These are phyloP conservation scores for Ptyas mucosa DNA, from an alignment of 2,113 vertebrate species.

Conservation along the genomic window DNA sequence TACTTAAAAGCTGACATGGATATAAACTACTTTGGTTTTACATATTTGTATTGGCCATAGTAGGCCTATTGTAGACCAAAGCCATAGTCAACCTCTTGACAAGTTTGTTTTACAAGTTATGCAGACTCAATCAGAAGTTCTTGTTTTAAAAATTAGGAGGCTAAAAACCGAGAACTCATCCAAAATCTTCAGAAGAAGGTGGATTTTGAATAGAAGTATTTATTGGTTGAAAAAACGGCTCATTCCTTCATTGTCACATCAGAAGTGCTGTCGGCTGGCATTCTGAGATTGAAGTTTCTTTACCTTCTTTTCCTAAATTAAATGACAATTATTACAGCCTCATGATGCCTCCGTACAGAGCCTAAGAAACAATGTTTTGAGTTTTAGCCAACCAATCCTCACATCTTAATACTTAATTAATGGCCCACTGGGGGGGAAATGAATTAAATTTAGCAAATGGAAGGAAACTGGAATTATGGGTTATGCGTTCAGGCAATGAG, in stretches of 20 bases:
- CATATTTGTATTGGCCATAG: neutral
- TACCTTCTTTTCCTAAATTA: neutral
- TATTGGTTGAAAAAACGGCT: neutral
- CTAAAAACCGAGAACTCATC: neutral
- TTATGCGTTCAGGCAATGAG: neutral
- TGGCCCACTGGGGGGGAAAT: neutral
- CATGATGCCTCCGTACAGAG: neutral
- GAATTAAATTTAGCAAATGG: constrained; percentile 7
- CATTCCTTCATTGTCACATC: neutral
- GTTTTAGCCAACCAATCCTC: neutral
- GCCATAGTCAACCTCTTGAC: neutral
- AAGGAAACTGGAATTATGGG: neutral
- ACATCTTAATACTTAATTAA: neutral
- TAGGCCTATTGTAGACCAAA: neutral
- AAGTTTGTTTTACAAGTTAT: neutral
- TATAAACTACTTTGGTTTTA: neutral
- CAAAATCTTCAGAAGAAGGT: neutral
- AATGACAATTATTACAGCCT: constrained; percentile 6
- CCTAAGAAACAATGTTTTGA: constrained; percentile 6
- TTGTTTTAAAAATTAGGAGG: neutral
- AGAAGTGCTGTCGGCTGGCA: neutral
- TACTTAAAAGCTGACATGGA: neutral
- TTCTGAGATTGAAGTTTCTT: neutral
- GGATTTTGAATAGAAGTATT: neutral
- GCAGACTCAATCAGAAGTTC: neutral